Evolutionary conservation across 1,140 invertebrate genomes (phyloP).

Genomic region (Coelopa frigida): DNA sequence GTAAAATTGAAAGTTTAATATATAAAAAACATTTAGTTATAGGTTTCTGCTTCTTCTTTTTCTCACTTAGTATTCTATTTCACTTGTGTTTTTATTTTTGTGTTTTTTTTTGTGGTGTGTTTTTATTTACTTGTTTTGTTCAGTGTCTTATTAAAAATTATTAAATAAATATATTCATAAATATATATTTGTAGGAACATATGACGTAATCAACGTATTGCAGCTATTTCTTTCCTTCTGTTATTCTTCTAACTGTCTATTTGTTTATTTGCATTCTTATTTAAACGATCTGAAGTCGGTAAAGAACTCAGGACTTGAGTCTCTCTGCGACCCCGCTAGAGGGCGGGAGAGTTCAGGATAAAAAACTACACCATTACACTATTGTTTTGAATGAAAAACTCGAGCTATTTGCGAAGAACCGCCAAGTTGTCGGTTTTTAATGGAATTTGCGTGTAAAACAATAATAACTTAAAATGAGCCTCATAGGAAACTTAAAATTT

Average conservation of each 20-base stretch:
- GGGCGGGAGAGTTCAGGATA: too few relatives aligned
- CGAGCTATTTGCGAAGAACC: too few relatives aligned
- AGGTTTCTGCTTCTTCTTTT: slow-evolving; percentile 15
- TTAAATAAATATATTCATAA: slow-evolving; percentile 27
- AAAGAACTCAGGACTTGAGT: too few relatives aligned
- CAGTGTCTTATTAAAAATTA: slow-evolving; percentile 7
- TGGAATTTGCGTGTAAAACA: too few relatives aligned
- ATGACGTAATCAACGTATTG: slow-evolving; percentile 46
- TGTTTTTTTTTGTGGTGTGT: slow-evolving; percentile 6
- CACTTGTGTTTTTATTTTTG: slow-evolving; percentile 6
- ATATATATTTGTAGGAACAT: slow-evolving; percentile 40
- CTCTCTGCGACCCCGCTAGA: too few relatives aligned
- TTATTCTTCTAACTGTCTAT: too few relatives aligned
- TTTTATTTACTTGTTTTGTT: slow-evolving; percentile 10
- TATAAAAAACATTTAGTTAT: slow-evolving; percentile 10
- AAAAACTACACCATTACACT: too few relatives aligned
- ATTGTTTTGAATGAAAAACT: too few relatives aligned
- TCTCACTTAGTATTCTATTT: slow-evolving; percentile 7
- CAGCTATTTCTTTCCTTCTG: slow-evolving; percentile 33
- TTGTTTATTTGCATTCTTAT: too few relatives aligned
- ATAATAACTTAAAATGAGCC: slow-evolving; percentile 40
- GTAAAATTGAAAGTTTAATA: too few relatives aligned
- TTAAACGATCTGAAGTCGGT: too few relatives aligned
- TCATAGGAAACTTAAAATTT: slow-evolving; percentile 45
- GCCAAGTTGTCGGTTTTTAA: too few relatives aligned